phyloP scores from a whole-genome alignment of 2,797 vertebrate genomes.

The Lutjanus argentimaculatus region DNA sequence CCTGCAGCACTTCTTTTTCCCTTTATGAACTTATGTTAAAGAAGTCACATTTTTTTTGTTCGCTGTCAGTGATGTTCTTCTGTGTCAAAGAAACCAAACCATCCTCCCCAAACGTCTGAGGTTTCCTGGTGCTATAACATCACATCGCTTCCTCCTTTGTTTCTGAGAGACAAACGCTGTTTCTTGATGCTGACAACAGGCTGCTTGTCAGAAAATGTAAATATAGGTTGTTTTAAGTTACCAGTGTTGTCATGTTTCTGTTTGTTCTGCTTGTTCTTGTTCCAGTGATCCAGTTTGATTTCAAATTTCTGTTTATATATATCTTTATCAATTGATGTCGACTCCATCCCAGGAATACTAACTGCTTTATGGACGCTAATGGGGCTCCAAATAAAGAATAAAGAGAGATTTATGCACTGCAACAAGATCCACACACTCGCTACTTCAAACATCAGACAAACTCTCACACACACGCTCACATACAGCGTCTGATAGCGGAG shows the following conservation, averaged over 20 bases:
- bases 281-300: not conserved
- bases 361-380: not conserved
- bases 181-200: not conserved
- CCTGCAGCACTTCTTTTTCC: too few relatives aligned
- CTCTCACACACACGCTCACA: not conserved
- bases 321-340: not conserved
- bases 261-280: not conserved
- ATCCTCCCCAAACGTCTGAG: not conserved
- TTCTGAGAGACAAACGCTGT: not conserved
- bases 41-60: too few relatives aligned
- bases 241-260: not conserved
- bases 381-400: not conserved
- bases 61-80: not conserved
- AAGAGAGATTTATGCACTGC: not conserved
- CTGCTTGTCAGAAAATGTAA: not conserved
- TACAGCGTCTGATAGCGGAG: slow-evolving; percentile 26
- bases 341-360: not conserved
- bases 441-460: slow-evolving; percentile 41
- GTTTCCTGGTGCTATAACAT: not conserved
- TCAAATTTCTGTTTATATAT: not conserved
- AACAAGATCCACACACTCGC: slow-evolving; percentile 14
- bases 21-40: too few relatives aligned
- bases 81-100: not conserved
- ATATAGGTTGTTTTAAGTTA: not conserved
- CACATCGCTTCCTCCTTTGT: not conserved